Conservation (phyloP, 1,140 invertebrate species). For the Doryteuthis pealeii region DNA sequence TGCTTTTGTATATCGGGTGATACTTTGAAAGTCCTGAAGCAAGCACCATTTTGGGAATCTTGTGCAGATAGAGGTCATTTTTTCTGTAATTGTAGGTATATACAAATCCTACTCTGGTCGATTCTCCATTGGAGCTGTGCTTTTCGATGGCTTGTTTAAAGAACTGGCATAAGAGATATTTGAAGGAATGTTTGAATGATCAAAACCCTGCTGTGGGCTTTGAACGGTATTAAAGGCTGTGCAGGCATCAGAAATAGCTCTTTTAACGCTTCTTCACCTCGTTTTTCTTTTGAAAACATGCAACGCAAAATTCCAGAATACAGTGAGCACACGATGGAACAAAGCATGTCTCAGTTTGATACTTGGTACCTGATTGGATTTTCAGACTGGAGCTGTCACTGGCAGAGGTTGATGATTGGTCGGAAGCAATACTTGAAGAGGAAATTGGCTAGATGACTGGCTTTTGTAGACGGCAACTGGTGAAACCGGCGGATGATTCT, state of each 20-base stretch:
- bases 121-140: constrained; percentile 47
- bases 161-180: constrained; percentile 30
- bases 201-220: constrained; percentile 48
- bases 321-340: constrained; percentile 51
- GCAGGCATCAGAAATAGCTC: constrained; percentile 49
- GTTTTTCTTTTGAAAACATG: constrained; percentile 45
- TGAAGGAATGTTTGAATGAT: constrained; percentile 54
- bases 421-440: constrained; percentile 1
- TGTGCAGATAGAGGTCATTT: background rate
- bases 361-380: constrained; percentile 12
- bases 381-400: background rate
- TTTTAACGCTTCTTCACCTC: constrained; percentile 39
- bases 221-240: constrained; percentile 36
- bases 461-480: constrained; percentile 15
- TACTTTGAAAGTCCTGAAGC: constrained; percentile 4
- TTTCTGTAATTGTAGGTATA: constrained; percentile 31
- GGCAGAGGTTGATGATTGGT: background rate
- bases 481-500: constrained; percentile 23
- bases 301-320: constrained; percentile 52
- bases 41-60: constrained; percentile 6
- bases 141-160: constrained; percentile 42
- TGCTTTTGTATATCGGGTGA: background rate
- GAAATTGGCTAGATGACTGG: too few relatives aligned
- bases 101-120: constrained; percentile 48
- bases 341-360: constrained; percentile 53